Conservation (phyloP, 2,797 vertebrate genomes). For the Hemibagrus guttatus region DNA sequence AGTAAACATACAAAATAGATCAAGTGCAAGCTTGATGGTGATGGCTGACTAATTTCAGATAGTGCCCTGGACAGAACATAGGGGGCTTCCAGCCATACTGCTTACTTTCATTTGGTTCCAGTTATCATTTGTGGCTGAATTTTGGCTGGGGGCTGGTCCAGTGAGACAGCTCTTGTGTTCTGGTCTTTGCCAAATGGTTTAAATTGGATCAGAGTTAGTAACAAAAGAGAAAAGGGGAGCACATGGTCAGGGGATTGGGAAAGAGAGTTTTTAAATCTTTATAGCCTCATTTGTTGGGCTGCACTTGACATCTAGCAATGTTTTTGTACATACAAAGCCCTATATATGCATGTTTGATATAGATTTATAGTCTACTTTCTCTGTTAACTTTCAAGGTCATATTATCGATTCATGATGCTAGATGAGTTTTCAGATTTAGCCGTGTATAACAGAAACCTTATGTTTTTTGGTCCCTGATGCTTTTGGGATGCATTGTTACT, state of each 20-base stretch:
- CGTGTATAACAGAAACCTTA: background rate
- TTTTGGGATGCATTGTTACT: background rate
- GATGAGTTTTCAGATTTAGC: background rate
- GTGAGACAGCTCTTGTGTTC: conserved; percentile 63
- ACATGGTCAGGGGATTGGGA: conserved; percentile 24
- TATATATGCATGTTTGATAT: conserved; percentile 51
- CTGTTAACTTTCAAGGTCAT: conserved; percentile 77
- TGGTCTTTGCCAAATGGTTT: conserved; percentile 69
- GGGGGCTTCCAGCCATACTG: conserved; percentile 57
- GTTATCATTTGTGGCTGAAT: conserved; percentile 71
- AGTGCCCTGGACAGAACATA: conserved; percentile 41
- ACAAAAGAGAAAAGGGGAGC: conserved; percentile 57
- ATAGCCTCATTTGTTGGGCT: background rate
- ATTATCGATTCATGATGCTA: conserved; percentile 69
- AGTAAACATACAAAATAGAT: conserved; percentile 31
- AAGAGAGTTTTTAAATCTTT: conserved; percentile 8
- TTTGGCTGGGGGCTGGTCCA: conserved; percentile 58
- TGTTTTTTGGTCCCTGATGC: background rate
- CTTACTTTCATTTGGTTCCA: conserved; percentile 65
- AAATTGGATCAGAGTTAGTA: conserved; percentile 66
- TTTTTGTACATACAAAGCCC: background rate
- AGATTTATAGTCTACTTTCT: conserved; percentile 71
- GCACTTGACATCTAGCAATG: background rate
- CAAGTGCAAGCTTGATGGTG: conserved; percentile 18
- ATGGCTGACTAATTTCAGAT: conserved; percentile 46